phyloP scores from a whole-genome alignment of 2,797 vertebrate species.

The Chromis chromis region DNA sequence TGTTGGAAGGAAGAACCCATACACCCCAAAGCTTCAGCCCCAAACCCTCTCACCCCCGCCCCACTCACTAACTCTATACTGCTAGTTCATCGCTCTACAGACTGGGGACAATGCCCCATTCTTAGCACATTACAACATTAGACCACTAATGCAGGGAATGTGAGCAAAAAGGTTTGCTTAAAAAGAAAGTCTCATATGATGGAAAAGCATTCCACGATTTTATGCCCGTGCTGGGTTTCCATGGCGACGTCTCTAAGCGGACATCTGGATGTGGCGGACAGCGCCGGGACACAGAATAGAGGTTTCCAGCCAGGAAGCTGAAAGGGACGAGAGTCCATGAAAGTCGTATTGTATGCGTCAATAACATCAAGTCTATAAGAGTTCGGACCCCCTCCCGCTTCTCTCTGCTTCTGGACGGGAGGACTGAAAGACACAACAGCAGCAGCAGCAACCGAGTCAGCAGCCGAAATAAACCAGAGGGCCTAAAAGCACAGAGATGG shows the following conservation, averaged over 20 bases:
- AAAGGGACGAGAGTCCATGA: slow-evolving; percentile 79
- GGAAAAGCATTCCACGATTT: slow-evolving; percentile 72
- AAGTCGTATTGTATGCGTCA: slow-evolving; percentile 80
- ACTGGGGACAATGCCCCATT: slow-evolving; percentile 78
- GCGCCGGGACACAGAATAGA: slow-evolving; percentile 72
- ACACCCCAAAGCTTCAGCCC: slow-evolving; percentile 50
- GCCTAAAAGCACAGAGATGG: slow-evolving; percentile 65
- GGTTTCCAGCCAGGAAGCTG: slow-evolving; percentile 81
- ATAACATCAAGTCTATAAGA: slow-evolving; percentile 68
- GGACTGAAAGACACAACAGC: slow-evolving; percentile 59
- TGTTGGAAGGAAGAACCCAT: slow-evolving; percentile 62
- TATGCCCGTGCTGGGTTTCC: slow-evolving; percentile 69
- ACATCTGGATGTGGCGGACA: slow-evolving; percentile 81
- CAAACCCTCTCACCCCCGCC: slow-evolving; percentile 47
- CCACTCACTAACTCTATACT: slow-evolving; percentile 65
- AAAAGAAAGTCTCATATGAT: slow-evolving; percentile 66
- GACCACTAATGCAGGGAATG: slow-evolving; percentile 59
- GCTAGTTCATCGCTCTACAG: slow-evolving; percentile 67
- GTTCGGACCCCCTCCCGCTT: slow-evolving; percentile 61
- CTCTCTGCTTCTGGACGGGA: slow-evolving; percentile 54
- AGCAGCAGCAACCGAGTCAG: slow-evolving; percentile 34
- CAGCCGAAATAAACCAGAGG: slow-evolving; percentile 57
- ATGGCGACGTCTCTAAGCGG: slow-evolving; percentile 74
- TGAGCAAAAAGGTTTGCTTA: slow-evolving; percentile 55
- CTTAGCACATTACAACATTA: slow-evolving; percentile 71